Percentiles rank a stretch among this genome's conserved stretches.
These are phyloP conservation scores for Scophthalmus maximus DNA, from an alignment of 2,113 vertebrate species.

Conservation along the genomic window DNA sequence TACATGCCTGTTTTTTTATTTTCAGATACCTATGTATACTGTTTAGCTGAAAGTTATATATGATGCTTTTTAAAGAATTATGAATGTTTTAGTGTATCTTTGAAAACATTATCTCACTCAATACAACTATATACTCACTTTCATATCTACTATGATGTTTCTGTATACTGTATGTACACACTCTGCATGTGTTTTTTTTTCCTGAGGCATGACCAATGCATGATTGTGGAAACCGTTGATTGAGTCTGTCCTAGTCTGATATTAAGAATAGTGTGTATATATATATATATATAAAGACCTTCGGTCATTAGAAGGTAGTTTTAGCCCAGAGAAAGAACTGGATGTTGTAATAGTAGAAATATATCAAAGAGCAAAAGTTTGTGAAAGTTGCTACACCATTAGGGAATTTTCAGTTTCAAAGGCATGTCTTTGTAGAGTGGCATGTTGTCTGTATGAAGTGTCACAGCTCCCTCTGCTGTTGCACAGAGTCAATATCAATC, in stretches of 20 bases:
- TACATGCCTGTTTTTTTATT: no score
- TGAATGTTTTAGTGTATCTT: no score
- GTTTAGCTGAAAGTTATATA: no score
- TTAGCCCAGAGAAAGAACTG: neutral
- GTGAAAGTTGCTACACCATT: neutral
- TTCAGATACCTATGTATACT: no score
- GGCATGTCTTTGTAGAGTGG: neutral
- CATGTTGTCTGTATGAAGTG: neutral
- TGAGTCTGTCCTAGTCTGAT: no score
- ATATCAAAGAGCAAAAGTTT: neutral
- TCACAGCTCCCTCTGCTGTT: conserved; percentile 67
- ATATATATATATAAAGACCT: no score
- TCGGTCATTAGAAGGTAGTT: neutral
- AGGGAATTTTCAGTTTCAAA: neutral
- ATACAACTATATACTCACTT: no score
- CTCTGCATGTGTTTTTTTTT: neutral
- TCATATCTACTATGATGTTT: no score
- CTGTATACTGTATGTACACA: no score
- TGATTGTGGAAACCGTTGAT: neutral
- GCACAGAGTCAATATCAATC: neutral
- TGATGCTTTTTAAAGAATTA: no score
- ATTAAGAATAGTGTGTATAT: no score
- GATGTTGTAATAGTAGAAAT: neutral
- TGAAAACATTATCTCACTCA: no score
- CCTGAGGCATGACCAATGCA: neutral